phyloP scores from a whole-genome alignment of 2,888 invertebrate genomes.

The Aleiodes alternator region DNA sequence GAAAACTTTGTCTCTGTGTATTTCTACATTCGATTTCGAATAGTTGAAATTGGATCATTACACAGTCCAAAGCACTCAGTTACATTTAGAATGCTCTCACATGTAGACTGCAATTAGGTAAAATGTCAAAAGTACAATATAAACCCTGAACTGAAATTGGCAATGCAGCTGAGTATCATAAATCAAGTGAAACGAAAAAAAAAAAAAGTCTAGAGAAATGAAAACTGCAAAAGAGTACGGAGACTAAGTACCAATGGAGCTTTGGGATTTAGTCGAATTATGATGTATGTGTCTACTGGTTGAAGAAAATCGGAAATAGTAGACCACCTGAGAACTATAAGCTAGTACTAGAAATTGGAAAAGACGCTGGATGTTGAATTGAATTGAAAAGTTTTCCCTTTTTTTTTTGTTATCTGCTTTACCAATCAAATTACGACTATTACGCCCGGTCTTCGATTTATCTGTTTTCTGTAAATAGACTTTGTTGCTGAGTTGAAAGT shows the following conservation, averaged over 20 bases:
- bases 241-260: conserved; percentile 9
- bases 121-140: conserved; percentile 20
- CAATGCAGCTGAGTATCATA: conserved; percentile 48
- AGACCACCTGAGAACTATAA: conserved; percentile 51
- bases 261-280: conserved; percentile 22
- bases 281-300: conserved; percentile 3
- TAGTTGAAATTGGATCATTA: conserved; percentile 6
- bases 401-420: no score
- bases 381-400: conserved; percentile 42
- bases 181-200: conserved; percentile 27
- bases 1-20: no score
- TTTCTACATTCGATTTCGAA: no score
- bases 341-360: conserved; percentile 20
- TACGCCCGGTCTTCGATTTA: no score
- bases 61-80: no score
- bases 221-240: background rate
- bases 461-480: no score
- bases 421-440: conserved; percentile 19
- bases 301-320: conserved; percentile 43
- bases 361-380: conserved; percentile 4
- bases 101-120: background rate
- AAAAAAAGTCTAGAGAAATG: background rate
- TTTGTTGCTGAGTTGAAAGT: no score
- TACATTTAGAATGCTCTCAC: background rate
- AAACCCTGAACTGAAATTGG: conserved; percentile 7